A percentile compares a stretch with the other conserved stretches of the same genome.
Conservation (phyloP, 2,888 invertebrate species). For the Tinea trinotella region DNA sequence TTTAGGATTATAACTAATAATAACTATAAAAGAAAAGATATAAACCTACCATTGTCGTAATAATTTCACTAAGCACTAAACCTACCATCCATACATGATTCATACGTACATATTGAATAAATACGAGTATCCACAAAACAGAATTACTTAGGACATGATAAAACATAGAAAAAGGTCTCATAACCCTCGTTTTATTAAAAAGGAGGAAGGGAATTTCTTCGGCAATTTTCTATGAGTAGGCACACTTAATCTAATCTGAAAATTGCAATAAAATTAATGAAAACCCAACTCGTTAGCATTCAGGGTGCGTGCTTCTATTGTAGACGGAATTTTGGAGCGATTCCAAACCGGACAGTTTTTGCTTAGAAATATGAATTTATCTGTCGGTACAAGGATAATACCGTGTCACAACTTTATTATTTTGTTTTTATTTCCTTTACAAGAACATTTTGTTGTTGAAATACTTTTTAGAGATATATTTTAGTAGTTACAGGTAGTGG, state of each 20-base stretch:
- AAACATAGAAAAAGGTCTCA: not conserved
- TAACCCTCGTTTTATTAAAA: not conserved
- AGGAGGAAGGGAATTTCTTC: not conserved
- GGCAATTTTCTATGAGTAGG: conserved; percentile 8
- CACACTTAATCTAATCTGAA: conserved; percentile 23
- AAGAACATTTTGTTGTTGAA: too few species aligned
- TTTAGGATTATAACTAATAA: too few species aligned
- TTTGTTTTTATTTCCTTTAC: not conserved
- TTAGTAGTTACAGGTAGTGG: too few species aligned
- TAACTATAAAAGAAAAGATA: too few species aligned
- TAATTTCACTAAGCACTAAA: too few species aligned
- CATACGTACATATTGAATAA: too few species aligned
- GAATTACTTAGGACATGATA: too few species aligned
- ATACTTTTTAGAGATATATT: too few species aligned
- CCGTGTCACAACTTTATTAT: conserved; percentile 3
- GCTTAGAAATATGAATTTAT: conserved; percentile 17
- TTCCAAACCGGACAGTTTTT: conserved; percentile 26
- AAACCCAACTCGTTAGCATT: conserved; percentile 28
- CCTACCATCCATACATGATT: too few species aligned
- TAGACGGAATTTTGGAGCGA: conserved; percentile 29
- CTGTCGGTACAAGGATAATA: conserved; percentile 4
- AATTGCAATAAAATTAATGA: conserved; percentile 28
- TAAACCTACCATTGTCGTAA: too few species aligned
- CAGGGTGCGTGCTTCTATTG: conserved; percentile 19
- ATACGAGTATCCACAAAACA: too few species aligned